Percentiles rank a stretch among this genome's conserved stretches.
Conservation (phyloP, 35 echinoderm and acorn worm genomes). For the Anneissia japonica region DNA sequence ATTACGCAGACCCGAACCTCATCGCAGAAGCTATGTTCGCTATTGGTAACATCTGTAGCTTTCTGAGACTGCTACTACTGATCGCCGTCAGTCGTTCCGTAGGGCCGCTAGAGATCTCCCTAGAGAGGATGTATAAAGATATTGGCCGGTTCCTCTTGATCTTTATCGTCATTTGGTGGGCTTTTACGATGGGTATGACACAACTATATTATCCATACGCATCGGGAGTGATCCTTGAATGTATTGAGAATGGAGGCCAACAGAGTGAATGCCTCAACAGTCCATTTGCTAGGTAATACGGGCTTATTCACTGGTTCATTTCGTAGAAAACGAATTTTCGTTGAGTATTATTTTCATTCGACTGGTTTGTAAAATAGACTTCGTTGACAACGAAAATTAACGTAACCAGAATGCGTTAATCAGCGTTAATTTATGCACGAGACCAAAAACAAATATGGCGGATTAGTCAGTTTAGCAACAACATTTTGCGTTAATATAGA, state of each 20-base stretch:
- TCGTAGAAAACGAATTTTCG: too few species aligned
- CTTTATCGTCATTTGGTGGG: constrained; percentile 4
- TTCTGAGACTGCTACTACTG: neutral
- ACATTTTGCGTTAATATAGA: too few species aligned
- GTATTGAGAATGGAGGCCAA: neutral
- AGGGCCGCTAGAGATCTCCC: neutral
- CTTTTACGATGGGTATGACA: constrained; percentile 6
- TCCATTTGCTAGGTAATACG: neutral
- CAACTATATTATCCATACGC: constrained; percentile 1
- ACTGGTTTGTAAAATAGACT: too few species aligned
- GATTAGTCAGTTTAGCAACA: too few species aligned
- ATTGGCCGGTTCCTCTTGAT: neutral
- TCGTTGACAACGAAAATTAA: too few species aligned
- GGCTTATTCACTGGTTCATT: too few species aligned
- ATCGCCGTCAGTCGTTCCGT: neutral
- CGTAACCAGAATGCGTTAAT: too few species aligned
- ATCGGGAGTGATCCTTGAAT: neutral
- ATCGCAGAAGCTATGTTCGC: constrained; percentile 6
- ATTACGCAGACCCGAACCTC: neutral
- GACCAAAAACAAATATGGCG: too few species aligned
- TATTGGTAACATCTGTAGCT: constrained; percentile 2
- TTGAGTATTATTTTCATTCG: too few species aligned
- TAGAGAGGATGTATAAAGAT: neutral
- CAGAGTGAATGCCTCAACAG: neutral
- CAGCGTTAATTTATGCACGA: too few species aligned